These are phyloP conservation scores for Carassius auratus DNA, from an alignment of 2,113 vertebrate genomes.

Conservation along the genomic window DNA sequence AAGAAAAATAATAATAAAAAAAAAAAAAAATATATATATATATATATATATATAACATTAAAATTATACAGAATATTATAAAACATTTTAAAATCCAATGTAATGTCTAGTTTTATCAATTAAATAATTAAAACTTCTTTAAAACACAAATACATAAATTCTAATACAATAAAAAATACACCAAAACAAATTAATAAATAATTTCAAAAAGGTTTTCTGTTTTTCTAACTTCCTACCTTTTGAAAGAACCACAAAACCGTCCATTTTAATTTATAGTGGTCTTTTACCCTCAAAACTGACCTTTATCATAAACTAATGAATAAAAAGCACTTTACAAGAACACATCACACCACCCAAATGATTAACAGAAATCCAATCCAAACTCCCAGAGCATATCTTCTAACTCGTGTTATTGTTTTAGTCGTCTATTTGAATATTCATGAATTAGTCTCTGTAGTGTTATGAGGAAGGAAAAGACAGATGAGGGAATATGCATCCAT, in stretches of 20 bases:
- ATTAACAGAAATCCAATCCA: neutral
- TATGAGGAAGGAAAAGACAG: neutral
- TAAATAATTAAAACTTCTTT: neutral
- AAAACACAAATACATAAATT: no score
- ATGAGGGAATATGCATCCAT: constrained; percentile 27
- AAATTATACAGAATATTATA: no score
- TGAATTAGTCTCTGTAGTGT: constrained; percentile 25
- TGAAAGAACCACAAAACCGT: neutral
- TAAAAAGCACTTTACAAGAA: neutral
- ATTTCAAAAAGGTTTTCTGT: neutral
- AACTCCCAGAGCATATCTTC: neutral
- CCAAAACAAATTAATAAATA: neutral
- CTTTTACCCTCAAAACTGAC: neutral
- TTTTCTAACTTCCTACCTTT: neutral
- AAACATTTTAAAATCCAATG: neutral
- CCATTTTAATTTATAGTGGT: neutral
- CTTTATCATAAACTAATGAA: constrained; percentile 11
- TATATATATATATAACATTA: neutral
- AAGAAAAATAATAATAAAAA: no score
- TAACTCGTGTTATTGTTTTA: constrained; percentile 9
- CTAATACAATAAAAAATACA: no score
- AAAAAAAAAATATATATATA: no score
- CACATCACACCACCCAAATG: neutral
- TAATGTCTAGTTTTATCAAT: neutral
- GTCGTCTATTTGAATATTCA: constrained; percentile 29